These are phyloP conservation scores for Xestia sexstrigata DNA, from an alignment of 2,888 invertebrate species.

Conservation along the genomic window DNA sequence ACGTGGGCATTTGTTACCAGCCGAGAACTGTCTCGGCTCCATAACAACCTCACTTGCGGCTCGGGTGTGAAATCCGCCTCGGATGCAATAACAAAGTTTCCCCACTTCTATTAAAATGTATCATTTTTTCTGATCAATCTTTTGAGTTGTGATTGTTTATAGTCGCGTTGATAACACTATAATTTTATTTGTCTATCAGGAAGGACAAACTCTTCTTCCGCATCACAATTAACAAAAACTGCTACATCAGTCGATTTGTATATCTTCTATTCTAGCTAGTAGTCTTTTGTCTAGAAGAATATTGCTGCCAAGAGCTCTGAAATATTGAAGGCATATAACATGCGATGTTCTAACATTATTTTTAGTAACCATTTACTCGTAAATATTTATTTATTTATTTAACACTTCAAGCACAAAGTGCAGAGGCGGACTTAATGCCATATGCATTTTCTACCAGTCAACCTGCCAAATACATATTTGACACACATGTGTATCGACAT, in stretches of 20 bases:
- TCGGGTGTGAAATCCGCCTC: no score
- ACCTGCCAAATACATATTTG: no score
- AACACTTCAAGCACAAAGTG: no score
- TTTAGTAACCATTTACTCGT: neutral
- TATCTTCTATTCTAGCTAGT: conserved; percentile 16
- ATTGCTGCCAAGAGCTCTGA: neutral
- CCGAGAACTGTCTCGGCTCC: no score
- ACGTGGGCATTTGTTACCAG: no score
- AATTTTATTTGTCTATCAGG: neutral
- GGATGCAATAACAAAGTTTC: no score
- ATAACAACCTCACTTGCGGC: no score
- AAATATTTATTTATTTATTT: no score
- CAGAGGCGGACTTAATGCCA: no score
- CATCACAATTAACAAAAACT: conserved; percentile 12
- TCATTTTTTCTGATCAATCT: neutral
- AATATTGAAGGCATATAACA: neutral
- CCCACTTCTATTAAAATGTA: no score
- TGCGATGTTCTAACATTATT: neutral
- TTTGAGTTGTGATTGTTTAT: neutral
- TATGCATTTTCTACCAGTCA: no score
- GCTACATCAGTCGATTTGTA: conserved; percentile 45
- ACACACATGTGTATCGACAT: neutral
- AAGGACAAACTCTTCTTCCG: neutral
- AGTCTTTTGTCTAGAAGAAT: conserved; percentile 4
- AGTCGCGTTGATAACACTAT: neutral